Conservation (phyloP, 2,113 vertebrate genomes). For the Stigmatopora argus region DNA sequence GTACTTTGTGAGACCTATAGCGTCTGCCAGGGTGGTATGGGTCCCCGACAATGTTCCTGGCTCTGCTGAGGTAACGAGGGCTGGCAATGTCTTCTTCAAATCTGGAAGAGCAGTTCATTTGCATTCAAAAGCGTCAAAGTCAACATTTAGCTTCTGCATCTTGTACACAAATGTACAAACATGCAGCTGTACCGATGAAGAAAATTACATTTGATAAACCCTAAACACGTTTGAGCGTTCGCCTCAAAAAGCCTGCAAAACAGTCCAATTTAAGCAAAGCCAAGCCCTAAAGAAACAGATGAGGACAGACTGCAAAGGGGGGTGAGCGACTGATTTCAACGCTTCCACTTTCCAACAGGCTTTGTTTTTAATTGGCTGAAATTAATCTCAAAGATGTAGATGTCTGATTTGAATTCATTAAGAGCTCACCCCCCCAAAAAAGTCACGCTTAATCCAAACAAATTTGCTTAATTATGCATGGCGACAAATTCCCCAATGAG, state of each 20-base stretch:
- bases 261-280: constrained; percentile 52
- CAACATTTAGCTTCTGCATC: too few species aligned
- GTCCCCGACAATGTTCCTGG: too few species aligned
- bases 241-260: constrained; percentile 44
- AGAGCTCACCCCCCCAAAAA: constrained; percentile 91
- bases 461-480: constrained; percentile 99
- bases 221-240: constrained; percentile 58
- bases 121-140: too few species aligned
- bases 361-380: constrained; percentile 99
- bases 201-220: not conserved
- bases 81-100: too few species aligned
- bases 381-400: constrained; percentile 99
- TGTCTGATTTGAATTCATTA: constrained; percentile 99
- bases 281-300: constrained; percentile 73
- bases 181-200: not conserved
- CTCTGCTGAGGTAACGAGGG: too few species aligned
- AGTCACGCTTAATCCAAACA: constrained; percentile 99
- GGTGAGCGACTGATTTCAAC: constrained; percentile 78
- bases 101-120: too few species aligned
- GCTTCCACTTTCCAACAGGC: constrained; percentile 93
- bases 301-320: constrained; percentile 51
- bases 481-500: constrained; percentile 99
- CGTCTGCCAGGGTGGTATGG: too few species aligned
- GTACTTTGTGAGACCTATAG: too few species aligned
- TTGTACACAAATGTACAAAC: not conserved